phyloP scores from a whole-genome alignment of 1,140 invertebrate species.

The Ylistrum balloti region DNA sequence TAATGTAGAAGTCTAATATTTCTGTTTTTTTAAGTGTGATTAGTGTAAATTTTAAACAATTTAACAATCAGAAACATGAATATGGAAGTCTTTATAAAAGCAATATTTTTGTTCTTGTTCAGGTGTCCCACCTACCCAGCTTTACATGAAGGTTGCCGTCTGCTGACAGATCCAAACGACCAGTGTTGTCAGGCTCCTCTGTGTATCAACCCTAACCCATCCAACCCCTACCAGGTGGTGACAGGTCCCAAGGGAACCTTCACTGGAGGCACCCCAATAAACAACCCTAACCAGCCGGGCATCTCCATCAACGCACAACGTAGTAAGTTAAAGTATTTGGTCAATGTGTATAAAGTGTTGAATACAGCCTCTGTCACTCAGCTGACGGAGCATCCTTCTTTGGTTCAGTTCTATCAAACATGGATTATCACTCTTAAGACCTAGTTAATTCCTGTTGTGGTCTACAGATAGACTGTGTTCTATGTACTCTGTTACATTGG shows the following conservation, averaged over 20 bases:
- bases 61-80: no score
- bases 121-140: conserved; percentile 66
- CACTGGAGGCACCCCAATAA: conserved; percentile 42
- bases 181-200: conserved; percentile 69
- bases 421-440: no score
- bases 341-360: no score
- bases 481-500: no score
- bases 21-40: neutral
- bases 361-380: no score
- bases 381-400: no score
- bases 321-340: no score
- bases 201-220: conserved; percentile 58
- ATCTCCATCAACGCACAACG: conserved; percentile 9
- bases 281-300: neutral
- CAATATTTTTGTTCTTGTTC: neutral
- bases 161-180: conserved; percentile 68
- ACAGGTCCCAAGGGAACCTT: conserved; percentile 63
- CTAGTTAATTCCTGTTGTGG: no score
- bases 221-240: conserved; percentile 61
- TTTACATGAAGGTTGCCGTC: conserved; percentile 57
- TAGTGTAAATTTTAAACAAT: no score
- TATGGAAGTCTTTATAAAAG: neutral
- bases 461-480: no score
- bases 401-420: no score
- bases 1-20: no score